phyloP scores from a whole-genome alignment of 2,888 invertebrate species.

The Drosophila prolongata region DNA sequence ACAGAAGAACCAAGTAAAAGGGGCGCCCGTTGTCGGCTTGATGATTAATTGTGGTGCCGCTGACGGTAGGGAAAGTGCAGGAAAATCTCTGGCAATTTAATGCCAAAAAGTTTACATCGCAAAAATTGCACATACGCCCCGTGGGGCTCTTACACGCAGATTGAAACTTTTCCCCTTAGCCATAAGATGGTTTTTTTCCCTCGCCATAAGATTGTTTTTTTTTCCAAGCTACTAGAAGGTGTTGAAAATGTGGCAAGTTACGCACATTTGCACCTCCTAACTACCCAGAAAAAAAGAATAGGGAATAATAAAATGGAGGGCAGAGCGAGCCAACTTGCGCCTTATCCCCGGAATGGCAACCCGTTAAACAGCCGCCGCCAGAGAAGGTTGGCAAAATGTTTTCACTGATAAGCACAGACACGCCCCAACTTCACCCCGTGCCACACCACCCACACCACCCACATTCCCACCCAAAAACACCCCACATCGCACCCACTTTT shows the following conservation, averaged over 20 bases:
- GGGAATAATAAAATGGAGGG: constrained; percentile 7
- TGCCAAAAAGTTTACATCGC: constrained; percentile 73
- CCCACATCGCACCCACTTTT: constrained; percentile 19
- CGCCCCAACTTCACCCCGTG: constrained; percentile 34
- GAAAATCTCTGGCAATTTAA: constrained; percentile 65
- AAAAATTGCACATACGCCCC: constrained; percentile 60
- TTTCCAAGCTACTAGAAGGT: constrained; percentile 56
- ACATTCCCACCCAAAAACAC: constrained; percentile 8
- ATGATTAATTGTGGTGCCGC: constrained; percentile 69
- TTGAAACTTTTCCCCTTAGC: constrained; percentile 35
- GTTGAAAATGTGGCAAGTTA: constrained; percentile 60
- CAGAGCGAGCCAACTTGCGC: constrained; percentile 14
- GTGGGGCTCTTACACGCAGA: constrained; percentile 38
- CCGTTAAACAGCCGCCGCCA: constrained; percentile 64
- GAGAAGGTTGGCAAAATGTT: constrained; percentile 62
- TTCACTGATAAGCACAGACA: constrained; percentile 69
- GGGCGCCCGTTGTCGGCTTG: constrained; percentile 21
- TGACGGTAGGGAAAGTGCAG: constrained; percentile 48
- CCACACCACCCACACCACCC: constrained; percentile 7
- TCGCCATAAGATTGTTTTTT: background rate
- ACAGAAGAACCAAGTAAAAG: constrained; percentile 1
- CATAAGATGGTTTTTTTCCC: constrained; percentile 6
- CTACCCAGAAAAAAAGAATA: constrained; percentile 25
- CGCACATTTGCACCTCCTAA: constrained; percentile 62
- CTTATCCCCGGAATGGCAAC: constrained; percentile 41